These are phyloP conservation scores for Sebastes matsubarae DNA, from an alignment of 2,797 vertebrate genomes.

Conservation along the genomic window DNA sequence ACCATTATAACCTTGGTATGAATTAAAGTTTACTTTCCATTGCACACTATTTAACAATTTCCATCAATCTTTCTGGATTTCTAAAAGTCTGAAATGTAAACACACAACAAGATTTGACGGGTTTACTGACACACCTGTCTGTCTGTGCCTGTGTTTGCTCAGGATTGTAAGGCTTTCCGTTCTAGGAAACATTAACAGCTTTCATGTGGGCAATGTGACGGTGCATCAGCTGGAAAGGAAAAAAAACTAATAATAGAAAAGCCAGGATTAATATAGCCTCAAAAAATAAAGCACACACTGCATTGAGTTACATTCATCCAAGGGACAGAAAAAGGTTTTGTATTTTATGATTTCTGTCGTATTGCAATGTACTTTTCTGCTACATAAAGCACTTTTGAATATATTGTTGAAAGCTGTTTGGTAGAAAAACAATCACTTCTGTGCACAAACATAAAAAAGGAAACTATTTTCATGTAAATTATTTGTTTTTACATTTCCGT, in stretches of 20 bases:
- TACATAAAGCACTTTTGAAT: not conserved
- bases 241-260: slow-evolving; percentile 11
- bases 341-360: not conserved
- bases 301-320: not conserved
- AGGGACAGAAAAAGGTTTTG: not conserved
- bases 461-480: not conserved
- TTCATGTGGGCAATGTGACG: slow-evolving; percentile 28
- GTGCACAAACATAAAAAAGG: not conserved
- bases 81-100: not conserved
- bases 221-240: slow-evolving; percentile 25
- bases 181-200: slow-evolving; percentile 32
- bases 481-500: not conserved
- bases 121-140: slow-evolving; percentile 57
- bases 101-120: not conserved
- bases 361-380: not conserved
- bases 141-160: slow-evolving; percentile 44
- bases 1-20: too few relatives aligned
- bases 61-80: not conserved
- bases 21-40: not conserved
- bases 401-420: not conserved
- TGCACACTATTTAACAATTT: not conserved
- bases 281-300: not conserved
- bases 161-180: slow-evolving; percentile 47
- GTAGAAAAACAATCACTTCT: not conserved
- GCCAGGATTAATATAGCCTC: slow-evolving; percentile 2